These are phyloP conservation scores for Acyrthosiphon pisum DNA, from an alignment of 1,140 invertebrate species.

Conservation along the genomic window DNA sequence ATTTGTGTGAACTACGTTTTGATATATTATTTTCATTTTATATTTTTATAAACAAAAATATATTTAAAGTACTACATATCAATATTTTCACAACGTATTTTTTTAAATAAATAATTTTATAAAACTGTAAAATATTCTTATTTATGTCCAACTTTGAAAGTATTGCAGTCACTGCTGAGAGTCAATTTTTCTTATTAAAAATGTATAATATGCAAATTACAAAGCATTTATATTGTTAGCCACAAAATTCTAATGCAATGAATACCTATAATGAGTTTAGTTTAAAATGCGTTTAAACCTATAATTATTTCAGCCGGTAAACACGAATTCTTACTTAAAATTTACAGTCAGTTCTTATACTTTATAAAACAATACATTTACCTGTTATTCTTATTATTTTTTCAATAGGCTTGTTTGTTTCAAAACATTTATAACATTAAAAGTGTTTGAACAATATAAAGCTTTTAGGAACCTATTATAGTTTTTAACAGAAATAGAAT, in stretches of 20 bases:
- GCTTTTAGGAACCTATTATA: background rate
- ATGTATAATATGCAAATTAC: slow-evolving; percentile 3
- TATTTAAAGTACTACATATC: too few relatives aligned
- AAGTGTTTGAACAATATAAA: background rate
- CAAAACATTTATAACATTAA: background rate
- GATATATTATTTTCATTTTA: too few relatives aligned
- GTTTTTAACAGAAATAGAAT: background rate
- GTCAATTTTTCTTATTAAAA: background rate
- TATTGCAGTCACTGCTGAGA: background rate
- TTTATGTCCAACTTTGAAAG: background rate
- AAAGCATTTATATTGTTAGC: background rate
- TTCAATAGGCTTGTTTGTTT: background rate
- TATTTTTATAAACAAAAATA: too few relatives aligned
- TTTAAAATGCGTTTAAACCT: background rate
- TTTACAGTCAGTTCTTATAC: background rate
- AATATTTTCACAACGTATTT: too few relatives aligned
- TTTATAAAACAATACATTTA: background rate
- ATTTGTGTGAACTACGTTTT: too few relatives aligned
- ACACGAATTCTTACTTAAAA: slow-evolving; percentile 15
- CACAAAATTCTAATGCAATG: background rate
- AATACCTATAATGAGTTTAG: background rate
- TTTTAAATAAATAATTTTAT: background rate
- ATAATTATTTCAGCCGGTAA: background rate
- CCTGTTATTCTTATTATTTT: background rate
- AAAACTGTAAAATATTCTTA: background rate